These are phyloP conservation scores for Ianthella basta DNA, from an alignment of 37 sponge, comb jelly and placozoan genomes.

Conservation along the genomic window DNA sequence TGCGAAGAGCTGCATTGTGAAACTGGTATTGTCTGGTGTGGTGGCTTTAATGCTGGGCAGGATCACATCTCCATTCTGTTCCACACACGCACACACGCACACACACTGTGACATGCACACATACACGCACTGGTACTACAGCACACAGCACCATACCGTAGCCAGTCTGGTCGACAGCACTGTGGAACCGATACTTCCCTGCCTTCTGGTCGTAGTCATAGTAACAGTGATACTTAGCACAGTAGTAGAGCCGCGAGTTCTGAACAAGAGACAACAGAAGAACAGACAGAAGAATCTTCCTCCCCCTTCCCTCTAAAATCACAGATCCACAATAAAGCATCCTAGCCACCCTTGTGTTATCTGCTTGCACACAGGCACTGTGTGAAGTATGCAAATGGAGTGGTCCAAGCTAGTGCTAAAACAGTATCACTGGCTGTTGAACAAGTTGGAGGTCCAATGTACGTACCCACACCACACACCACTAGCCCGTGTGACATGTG, in stretches of 20 bases:
- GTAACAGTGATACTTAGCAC: conserved; percentile 54
- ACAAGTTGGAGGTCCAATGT: neutral
- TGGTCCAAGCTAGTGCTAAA: neutral
- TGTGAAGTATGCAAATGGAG: too few relatives aligned
- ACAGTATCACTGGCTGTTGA: neutral
- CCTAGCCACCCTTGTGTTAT: neutral
- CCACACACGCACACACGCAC: too few relatives aligned
- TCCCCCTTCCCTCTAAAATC: too few relatives aligned
- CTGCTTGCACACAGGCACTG: neutral
- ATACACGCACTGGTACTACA: neutral
- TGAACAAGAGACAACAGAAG: conserved; percentile 5
- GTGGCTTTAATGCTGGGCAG: too few relatives aligned
- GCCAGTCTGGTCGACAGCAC: conserved; percentile 41
- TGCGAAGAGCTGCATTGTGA: too few relatives aligned
- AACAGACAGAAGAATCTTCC: neutral
- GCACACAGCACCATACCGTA: neutral
- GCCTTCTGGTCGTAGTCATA: conserved; percentile 63
- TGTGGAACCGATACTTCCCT: conserved; percentile 63
- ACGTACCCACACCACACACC: neutral
- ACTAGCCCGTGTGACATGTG: too few relatives aligned
- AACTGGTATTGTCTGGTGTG: too few relatives aligned
- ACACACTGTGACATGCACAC: too few relatives aligned
- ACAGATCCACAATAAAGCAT: neutral
- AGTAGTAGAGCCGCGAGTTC: conserved; percentile 66
- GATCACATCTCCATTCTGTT: too few relatives aligned